Base-by-base conservation (phyloP, 2,888 invertebrate species). In the Hyppa rectilinea region DNA sequence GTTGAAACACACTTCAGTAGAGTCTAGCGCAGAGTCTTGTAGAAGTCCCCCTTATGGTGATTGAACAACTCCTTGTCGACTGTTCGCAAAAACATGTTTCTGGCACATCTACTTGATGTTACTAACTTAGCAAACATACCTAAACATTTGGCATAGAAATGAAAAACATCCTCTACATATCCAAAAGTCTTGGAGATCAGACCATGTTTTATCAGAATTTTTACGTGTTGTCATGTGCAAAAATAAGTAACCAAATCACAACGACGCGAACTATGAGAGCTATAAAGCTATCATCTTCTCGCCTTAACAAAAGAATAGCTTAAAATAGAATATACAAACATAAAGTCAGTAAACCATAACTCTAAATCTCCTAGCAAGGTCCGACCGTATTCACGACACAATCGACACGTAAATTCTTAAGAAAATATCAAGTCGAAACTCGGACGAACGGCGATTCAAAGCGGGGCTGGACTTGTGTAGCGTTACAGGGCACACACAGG, bases 401-500 rank as follows among this genome's bases (percentile, higher is more conserved):
- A 71, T 79, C 68, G 65, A 49, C 68, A 62, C 63, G 70, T 78
- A 81, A 81, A 75, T 78, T 81, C 66, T 75, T 78, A 82, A 80
- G 74, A 83, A 84, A 84, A 80, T 76, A 79, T 76, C 74, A 43
- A 75, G 73, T 71, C 47, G 55, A 59, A 81, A 74, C 61, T 76
- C 60, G 55, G 70, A 70, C 71, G 70, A 82, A 71, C 80, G 69
- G 78, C 81, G 66, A 83, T 84, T 84, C 75, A 76, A 81, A 83
- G 85, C 78, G 75, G 75, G 79, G 78, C 78, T 70, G 75, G 72
- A 87, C 82, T 78, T 80, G 78, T 78, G 69, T 78, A 72, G 59
- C 63, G 73, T 77, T 63, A 75, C 77, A 81, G 70, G 70, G 71
- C 60, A 79, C 63, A 87, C 86, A 87, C 88, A 85, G 84, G 78